Evolutionary conservation across 2,113 vertebrate genomes (phyloP).

Genomic region (Petaurus breviceps): DNA sequence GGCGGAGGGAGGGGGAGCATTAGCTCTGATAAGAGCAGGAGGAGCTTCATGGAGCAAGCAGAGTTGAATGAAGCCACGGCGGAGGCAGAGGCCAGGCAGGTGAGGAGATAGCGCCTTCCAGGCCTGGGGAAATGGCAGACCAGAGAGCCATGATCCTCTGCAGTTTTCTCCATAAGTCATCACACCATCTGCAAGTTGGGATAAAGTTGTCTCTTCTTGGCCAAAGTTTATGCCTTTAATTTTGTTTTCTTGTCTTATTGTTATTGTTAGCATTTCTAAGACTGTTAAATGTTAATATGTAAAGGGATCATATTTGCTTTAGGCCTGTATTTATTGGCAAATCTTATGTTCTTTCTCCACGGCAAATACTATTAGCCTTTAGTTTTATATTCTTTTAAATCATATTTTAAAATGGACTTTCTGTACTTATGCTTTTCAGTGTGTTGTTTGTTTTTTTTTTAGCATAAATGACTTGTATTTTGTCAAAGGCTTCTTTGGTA

Average conservation of each 20-base stretch:
- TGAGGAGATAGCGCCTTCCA: not conserved
- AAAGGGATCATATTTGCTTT: not conserved
- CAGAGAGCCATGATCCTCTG: not conserved
- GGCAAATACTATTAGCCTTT: not conserved
- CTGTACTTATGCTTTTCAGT: not conserved
- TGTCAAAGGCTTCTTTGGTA: not conserved
- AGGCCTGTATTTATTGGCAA: not conserved
- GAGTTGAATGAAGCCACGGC: not conserved
- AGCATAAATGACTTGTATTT: not conserved
- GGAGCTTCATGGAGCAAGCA: not conserved
- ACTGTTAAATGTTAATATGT: not conserved
- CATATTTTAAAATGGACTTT: not conserved
- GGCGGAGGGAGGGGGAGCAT: not conserved
- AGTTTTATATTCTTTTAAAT: not conserved
- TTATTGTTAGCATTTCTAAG: not conserved
- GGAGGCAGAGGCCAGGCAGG: not conserved
- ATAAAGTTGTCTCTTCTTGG: not conserved
- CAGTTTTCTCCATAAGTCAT: not conserved
- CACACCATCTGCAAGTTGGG: not conserved
- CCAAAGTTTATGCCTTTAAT: not conserved
- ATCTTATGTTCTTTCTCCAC: not conserved
- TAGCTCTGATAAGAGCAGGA: not conserved
- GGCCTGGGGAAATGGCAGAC: not conserved
- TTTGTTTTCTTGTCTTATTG: not conserved
- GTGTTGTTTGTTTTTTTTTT: not conserved